Conservation (phyloP, 1,140 invertebrate species). For the Meloidogyne chitwoodi region DNA sequence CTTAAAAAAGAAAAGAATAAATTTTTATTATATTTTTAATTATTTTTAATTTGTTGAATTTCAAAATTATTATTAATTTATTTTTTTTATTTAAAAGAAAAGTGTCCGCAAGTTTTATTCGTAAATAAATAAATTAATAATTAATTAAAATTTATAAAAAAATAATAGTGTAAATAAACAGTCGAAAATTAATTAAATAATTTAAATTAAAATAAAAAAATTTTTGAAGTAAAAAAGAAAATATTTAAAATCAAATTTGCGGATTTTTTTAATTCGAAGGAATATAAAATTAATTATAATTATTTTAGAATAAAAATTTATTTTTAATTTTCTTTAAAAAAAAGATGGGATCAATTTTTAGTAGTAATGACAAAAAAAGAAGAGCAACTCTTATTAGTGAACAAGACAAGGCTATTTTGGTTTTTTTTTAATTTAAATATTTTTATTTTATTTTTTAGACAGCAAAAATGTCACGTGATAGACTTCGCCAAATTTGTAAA, state of each 20-base stretch:
- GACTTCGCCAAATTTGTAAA: slow-evolving; percentile 28
- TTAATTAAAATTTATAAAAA: too few species aligned
- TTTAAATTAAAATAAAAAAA: too few species aligned
- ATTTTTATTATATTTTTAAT: neutral
- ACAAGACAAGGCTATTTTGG: slow-evolving; percentile 32
- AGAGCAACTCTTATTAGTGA: slow-evolving; percentile 18
- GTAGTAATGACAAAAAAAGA: neutral
- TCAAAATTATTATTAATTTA: neutral
- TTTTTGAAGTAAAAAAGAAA: too few species aligned
- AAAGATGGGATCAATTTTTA: slow-evolving; percentile 9
- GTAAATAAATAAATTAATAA: neutral
- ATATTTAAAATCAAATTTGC: too few species aligned
- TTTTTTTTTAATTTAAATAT: slow-evolving; percentile 4
- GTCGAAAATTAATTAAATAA: too few species aligned
- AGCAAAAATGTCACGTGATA: slow-evolving; percentile 34
- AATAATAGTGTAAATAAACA: too few species aligned
- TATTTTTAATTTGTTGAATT: neutral
- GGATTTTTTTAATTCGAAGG: neutral
- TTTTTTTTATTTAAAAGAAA: neutral
- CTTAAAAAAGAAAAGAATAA: neutral
- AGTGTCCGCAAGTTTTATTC: neutral
- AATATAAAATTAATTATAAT: neutral
- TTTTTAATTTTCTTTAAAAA: neutral
- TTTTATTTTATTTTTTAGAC: slow-evolving; percentile 25
- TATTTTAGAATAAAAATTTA: neutral